These are phyloP conservation scores for Ptiloglossa arizonensis DNA, from an alignment of 1,140 invertebrate genomes.

Conservation along the genomic window DNA sequence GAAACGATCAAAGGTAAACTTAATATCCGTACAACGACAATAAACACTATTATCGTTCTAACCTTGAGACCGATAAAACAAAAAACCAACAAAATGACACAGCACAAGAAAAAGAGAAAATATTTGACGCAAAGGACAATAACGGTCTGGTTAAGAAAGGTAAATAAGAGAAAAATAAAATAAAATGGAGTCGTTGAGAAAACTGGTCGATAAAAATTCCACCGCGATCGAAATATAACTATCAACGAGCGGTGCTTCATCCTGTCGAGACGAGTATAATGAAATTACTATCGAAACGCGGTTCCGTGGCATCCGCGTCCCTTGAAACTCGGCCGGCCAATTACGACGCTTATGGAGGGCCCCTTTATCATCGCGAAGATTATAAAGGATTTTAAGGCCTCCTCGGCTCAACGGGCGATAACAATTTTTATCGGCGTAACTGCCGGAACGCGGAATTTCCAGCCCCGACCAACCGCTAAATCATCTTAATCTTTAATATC, in stretches of 20 bases:
- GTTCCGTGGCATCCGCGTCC: neutral
- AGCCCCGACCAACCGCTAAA: conserved; percentile 6
- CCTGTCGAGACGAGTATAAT: neutral
- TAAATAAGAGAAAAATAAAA: too few species aligned
- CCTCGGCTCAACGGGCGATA: conserved; percentile 1
- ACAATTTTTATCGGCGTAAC: conserved; percentile 47
- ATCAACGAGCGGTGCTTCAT: neutral
- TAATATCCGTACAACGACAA: too few species aligned
- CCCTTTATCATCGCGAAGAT: conserved; percentile 42
- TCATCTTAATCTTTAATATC: conserved; percentile 51
- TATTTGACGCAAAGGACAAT: too few species aligned
- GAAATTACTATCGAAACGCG: conserved; percentile 14
- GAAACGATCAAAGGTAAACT: too few species aligned
- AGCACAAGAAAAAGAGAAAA: too few species aligned
- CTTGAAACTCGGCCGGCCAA: conserved; percentile 26
- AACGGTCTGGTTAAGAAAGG: too few species aligned
- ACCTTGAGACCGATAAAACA: too few species aligned
- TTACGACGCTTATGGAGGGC: conserved; percentile 23
- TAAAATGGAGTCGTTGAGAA: too few species aligned
- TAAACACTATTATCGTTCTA: too few species aligned
- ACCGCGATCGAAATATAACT: neutral
- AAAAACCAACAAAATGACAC: too few species aligned
- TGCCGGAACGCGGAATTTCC: conserved; percentile 33
- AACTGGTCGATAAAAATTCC: too few species aligned
- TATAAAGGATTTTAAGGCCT: conserved; percentile 33